Evolutionary conservation across 2,113 vertebrate species (phyloP), one percentile per base, ranked within the genome.

Genomic region (Penelope pileata): DNA sequence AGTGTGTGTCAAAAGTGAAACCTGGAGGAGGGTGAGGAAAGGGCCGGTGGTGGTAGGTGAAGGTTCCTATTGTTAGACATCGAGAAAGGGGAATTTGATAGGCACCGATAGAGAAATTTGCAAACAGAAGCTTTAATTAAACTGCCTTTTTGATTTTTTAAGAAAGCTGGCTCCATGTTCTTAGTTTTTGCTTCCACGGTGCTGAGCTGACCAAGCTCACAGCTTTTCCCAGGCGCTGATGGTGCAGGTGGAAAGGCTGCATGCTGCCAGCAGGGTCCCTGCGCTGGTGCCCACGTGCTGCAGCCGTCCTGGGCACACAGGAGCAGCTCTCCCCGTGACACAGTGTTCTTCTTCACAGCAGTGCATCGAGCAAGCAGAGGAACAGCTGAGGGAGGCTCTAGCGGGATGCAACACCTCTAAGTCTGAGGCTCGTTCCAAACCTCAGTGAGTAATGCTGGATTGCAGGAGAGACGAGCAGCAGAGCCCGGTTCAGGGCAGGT

Each of bases 401-500:
- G 51, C 38, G 60, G 58, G 54, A 27, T 10, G 50, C 38, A 45
- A 66, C 60, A 78, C 13, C 51, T 60, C 27, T 60, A 53, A n/a
- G 5, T 47, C 19, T 64, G 89, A 76, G 63, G 19, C 2, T 4
- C 17, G 19, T 30, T 23, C 38, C 26, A 62, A 58, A 62, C 75
- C 59, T 50, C 16, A 62, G 29, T 48, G 2, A 3, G 12, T 63
- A 12, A 0, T 6, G 62, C 8, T 1, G 3, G 34, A 17, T 22
- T 3, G 21, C 26, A 12, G 40, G 0, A 9, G 18, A n/a, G 83
- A 77, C 54, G 56, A 90, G 2, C 3, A 0, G 30, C 3, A 2
- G 10, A 12, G 45, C 73, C 60, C 74, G 77, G 21, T 47, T 50
- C 36, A 56, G 78, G 66, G 50, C 53, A 23, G 17, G 5, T 45